Conservation (phyloP, 2,888 invertebrate species). For the Cistogaster globosa region DNA sequence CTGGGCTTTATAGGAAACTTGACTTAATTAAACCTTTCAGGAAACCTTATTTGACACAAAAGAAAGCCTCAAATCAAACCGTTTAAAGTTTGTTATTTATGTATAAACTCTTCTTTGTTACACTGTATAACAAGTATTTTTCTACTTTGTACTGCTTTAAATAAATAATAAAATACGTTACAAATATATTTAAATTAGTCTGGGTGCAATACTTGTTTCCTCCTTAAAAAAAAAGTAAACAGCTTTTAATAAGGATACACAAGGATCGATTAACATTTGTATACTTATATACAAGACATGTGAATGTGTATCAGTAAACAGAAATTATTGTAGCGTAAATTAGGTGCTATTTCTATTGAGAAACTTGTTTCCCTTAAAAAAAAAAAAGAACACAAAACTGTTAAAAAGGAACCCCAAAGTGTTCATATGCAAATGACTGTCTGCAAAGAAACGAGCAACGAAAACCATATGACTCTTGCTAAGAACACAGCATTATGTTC, state of each 20-base stretch:
- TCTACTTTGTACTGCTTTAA: constrained; percentile 1
- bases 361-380: constrained; percentile 62
- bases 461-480: constrained; percentile 54
- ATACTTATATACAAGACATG: neutral
- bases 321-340: constrained; percentile 65
- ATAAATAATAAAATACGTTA: constrained; percentile 72
- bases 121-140: constrained; percentile 20
- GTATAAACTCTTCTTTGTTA: neutral
- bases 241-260: constrained; percentile 59
- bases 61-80: neutral
- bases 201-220: constrained; percentile 68
- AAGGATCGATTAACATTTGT: constrained; percentile 37
- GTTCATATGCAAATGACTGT: constrained; percentile 66
- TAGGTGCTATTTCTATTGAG: constrained; percentile 58
- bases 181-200: constrained; percentile 74
- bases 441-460: constrained; percentile 10
- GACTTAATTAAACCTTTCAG: too few relatives aligned
- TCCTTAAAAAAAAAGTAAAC: constrained; percentile 22
- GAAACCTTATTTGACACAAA: too few relatives aligned
- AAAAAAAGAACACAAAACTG: constrained; percentile 8
- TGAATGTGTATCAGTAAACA: constrained; percentile 24
- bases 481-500: constrained; percentile 16
- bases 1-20: too few relatives aligned
- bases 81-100: neutral
- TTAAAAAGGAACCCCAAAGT: constrained; percentile 61